Evolutionary conservation across 2,797 vertebrate genomes (phyloP).

Genomic region (Melanotaenia maccullochi): DNA sequence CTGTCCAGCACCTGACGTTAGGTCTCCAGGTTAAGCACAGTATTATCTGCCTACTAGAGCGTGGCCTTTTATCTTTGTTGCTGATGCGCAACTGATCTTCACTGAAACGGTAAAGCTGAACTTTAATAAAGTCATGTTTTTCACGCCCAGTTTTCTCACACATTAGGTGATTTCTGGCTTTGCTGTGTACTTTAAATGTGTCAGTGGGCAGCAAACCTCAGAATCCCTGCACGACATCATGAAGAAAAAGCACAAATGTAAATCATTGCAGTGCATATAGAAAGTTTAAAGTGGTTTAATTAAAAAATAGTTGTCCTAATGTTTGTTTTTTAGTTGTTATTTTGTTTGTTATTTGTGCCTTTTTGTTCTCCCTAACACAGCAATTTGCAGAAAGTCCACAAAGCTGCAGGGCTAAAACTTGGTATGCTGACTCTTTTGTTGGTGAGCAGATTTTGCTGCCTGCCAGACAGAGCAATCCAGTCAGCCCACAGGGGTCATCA

Average conservation of each 20-base stretch:
- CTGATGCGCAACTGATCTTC: conserved; percentile 21
- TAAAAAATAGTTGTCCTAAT: conserved; percentile 18
- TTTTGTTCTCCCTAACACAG: conserved; percentile 19
- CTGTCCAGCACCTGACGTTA: conserved; percentile 6
- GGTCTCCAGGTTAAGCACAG: conserved; percentile 22
- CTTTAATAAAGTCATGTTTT: conserved; percentile 15
- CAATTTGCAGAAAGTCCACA: conserved; percentile 27
- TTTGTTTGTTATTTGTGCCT: conserved; percentile 7
- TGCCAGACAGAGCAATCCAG: conserved; percentile 56
- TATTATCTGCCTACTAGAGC: conserved; percentile 15
- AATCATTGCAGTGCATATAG: neutral
- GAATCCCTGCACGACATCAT: neutral
- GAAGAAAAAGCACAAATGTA: neutral
- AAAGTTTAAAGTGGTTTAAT: conserved; percentile 9
- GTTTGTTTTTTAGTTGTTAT: conserved; percentile 4
- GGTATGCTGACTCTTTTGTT: conserved; percentile 63
- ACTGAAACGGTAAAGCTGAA: neutral
- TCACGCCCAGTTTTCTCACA: conserved; percentile 20
- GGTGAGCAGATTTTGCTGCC: conserved; percentile 49
- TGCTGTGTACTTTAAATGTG: neutral
- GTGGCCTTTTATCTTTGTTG: conserved; percentile 11
- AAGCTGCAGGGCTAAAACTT: conserved; percentile 40
- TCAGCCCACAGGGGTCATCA: conserved; percentile 66
- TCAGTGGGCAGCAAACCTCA: neutral
- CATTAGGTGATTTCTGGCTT: neutral